phyloP scores from a whole-genome alignment of 1,140 invertebrate genomes.

The Marisa cornuarietis region DNA sequence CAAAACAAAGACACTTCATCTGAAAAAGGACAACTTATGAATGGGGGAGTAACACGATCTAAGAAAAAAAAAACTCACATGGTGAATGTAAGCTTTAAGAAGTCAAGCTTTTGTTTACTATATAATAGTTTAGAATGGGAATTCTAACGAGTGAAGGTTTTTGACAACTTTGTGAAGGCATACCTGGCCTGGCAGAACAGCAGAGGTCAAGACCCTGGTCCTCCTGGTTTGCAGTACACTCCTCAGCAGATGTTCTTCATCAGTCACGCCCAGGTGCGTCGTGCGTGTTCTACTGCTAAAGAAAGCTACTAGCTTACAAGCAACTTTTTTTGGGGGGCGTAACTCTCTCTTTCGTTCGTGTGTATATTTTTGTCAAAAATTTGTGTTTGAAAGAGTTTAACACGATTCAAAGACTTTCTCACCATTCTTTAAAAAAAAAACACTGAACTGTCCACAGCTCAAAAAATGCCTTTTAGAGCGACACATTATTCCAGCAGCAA shows the following conservation, averaged over 20 bases:
- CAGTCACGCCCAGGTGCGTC: constrained; percentile 17
- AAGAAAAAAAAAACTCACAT: not conserved
- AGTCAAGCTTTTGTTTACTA: not conserved
- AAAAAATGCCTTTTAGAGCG: no score
- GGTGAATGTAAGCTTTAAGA: not conserved
- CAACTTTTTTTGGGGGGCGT: not conserved
- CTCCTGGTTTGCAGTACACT: constrained; percentile 6
- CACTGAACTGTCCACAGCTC: no score
- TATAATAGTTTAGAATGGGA: not conserved
- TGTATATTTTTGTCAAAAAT: not conserved
- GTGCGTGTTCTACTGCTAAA: no score
- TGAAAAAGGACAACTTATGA: not conserved
- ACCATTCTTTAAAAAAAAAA: not conserved
- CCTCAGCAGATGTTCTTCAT: constrained; percentile 22
- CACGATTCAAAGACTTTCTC: not conserved
- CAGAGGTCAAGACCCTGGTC: not conserved
- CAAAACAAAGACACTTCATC: not conserved
- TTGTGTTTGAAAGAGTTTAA: not conserved
- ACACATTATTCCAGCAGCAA: no score
- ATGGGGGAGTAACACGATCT: not conserved
- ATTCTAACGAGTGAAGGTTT: not conserved
- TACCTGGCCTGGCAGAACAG: constrained; percentile 15
- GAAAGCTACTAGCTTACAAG: not conserved
- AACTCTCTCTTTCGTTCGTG: not conserved
- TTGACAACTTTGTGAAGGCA: not conserved